Evolutionary conservation across 2,888 invertebrate genomes (phyloP).

Genomic region (Sycophila texana): DNA sequence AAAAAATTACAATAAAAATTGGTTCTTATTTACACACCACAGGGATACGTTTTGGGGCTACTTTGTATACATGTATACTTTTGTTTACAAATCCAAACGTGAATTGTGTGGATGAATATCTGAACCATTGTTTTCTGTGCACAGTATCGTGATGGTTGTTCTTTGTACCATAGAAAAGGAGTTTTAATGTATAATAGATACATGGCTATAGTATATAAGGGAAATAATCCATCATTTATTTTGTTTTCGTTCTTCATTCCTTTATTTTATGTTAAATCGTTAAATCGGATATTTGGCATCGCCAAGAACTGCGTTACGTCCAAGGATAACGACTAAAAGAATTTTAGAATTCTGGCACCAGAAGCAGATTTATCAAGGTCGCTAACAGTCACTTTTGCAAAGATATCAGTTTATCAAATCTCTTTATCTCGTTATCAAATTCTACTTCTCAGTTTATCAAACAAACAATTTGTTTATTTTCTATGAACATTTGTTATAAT

Average conservation of each 20-base stretch:
- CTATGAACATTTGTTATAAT: background rate
- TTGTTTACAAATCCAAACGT: background rate
- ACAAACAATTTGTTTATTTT: background rate
- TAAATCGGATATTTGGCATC: conserved; percentile 13
- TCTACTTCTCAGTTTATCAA: background rate
- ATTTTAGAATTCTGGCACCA: conserved; percentile 21
- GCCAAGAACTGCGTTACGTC: background rate
- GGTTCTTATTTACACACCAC: too few relatives aligned
- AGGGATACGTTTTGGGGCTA: too few relatives aligned
- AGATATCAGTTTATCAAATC: background rate
- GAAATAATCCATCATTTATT: background rate
- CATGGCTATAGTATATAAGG: background rate
- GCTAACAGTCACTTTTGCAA: conserved; percentile 19
- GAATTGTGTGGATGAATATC: background rate
- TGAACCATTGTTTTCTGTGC: conserved; percentile 34
- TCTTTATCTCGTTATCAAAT: too few relatives aligned
- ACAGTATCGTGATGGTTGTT: conserved; percentile 36
- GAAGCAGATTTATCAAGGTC: conserved; percentile 15
- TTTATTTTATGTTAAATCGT: background rate
- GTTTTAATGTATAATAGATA: conserved; percentile 1
- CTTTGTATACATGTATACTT: too few relatives aligned
- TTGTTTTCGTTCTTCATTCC: background rate
- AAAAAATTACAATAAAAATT: too few relatives aligned
- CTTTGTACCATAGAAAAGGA: conserved; percentile 20
- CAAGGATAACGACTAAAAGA: conserved; percentile 1